Conservation (phyloP, 2,113 vertebrate genomes). For the Psephotus haematonotus region DNA sequence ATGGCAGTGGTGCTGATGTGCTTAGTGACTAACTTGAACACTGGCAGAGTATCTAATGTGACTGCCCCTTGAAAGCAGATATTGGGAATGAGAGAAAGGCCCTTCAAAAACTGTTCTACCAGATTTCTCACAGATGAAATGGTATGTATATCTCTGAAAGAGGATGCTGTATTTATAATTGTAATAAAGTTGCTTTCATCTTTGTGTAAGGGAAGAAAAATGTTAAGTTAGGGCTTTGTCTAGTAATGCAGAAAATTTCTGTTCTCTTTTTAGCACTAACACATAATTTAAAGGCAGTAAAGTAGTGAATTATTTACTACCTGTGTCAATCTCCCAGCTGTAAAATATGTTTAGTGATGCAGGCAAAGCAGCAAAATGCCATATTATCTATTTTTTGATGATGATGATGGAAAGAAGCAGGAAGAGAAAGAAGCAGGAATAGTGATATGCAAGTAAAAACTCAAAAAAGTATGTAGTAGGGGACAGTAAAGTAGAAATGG, state of each 20-base stretch:
- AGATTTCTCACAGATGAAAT: not conserved
- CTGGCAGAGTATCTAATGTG: not conserved
- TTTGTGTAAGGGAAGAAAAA: not conserved
- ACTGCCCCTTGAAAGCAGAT: not conserved
- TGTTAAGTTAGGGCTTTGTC: not conserved
- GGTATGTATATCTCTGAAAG: not conserved
- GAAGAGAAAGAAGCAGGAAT: not conserved
- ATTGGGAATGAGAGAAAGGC: not conserved
- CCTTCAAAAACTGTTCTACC: not conserved
- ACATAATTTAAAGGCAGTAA: not conserved
- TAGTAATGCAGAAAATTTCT: not conserved
- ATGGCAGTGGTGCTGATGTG: not conserved
- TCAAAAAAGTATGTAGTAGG: not conserved
- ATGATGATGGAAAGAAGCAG: not conserved
- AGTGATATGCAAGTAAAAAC: not conserved
- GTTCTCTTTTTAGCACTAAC: not conserved
- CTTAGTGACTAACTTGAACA: not conserved
- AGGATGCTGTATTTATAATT: not conserved
- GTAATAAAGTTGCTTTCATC: not conserved
- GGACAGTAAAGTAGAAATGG: not conserved
- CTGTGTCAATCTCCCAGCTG: not conserved
- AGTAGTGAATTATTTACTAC: not conserved
- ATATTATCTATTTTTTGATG: not conserved
- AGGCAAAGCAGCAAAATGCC: not conserved
- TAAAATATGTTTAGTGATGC: not conserved